phyloP scores from a whole-genome alignment of 2,797 vertebrate species.

The Myotis findleyi region DNA sequence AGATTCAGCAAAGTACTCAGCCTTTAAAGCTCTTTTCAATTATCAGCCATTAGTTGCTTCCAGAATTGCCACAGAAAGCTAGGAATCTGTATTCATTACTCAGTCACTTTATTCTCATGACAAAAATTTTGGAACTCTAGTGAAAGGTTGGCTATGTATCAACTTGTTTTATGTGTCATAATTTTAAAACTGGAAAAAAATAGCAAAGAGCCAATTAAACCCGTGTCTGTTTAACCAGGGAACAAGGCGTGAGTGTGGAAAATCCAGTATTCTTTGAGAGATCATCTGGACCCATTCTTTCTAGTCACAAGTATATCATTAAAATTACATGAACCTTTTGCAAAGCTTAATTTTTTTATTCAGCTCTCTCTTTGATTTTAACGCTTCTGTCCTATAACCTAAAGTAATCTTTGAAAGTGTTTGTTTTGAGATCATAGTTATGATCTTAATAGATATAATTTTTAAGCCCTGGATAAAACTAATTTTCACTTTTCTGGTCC shows the following conservation, averaged over 20 bases:
- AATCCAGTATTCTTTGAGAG: background rate
- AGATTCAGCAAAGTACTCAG: background rate
- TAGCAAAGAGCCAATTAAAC: slow-evolving; percentile 7
- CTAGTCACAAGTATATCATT: background rate
- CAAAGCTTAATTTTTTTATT: slow-evolving; percentile 47
- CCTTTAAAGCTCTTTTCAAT: background rate
- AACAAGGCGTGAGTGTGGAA: background rate
- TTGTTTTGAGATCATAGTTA: slow-evolving; percentile 26
- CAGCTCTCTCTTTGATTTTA: slow-evolving; percentile 14
- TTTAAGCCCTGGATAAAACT: slow-evolving; percentile 50
- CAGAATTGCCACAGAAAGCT: slow-evolving; percentile 11
- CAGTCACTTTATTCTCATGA: background rate
- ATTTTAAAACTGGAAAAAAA: slow-evolving; percentile 25
- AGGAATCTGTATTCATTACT: background rate
- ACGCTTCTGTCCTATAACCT: background rate
- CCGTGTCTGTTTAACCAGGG: background rate
- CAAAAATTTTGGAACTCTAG: background rate
- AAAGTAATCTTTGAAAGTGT: slow-evolving; percentile 48
- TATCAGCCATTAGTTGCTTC: slow-evolving; percentile 8
- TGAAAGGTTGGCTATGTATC: background rate
- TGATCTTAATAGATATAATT: background rate
- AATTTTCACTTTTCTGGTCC: slow-evolving; percentile 33
- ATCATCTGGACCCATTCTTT: background rate
- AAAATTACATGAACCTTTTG: background rate
- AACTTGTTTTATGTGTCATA: slow-evolving; percentile 6